Evolutionary conservation across 2,797 vertebrate genomes (phyloP).

Genomic region (Echiichthys vipera): DNA sequence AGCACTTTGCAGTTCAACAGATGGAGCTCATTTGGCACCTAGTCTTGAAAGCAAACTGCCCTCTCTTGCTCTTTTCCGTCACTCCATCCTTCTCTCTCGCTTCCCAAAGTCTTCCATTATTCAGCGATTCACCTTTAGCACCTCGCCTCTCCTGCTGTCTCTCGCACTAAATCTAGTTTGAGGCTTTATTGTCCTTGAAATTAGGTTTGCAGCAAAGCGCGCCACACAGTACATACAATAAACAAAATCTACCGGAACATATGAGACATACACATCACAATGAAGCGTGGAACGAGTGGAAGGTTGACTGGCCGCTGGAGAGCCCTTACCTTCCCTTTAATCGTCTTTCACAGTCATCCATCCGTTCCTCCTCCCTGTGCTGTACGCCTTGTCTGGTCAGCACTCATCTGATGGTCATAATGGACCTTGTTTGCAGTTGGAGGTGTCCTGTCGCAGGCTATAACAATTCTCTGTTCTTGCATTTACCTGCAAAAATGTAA

Average conservation of each 20-base stretch:
- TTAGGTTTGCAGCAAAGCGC: conserved; percentile 54
- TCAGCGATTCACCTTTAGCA: conserved; percentile 71
- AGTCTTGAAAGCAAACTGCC: conserved; percentile 10
- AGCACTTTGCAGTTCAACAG: conserved; percentile 8
- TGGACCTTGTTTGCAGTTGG: too few relatives aligned
- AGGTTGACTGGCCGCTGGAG: conserved; percentile 17
- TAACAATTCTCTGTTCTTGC: too few relatives aligned
- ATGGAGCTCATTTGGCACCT: conserved; percentile 13
- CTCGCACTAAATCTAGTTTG: conserved; percentile 60
- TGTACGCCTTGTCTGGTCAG: too few relatives aligned
- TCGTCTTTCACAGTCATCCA: not conserved
- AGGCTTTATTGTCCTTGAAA: conserved; percentile 76
- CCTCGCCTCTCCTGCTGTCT: conserved; percentile 46
- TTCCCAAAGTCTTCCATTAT: conserved; percentile 52
- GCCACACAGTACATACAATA: conserved; percentile 32
- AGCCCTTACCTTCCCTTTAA: not conserved
- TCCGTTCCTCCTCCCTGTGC: not conserved
- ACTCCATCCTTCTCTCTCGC: conserved; percentile 23
- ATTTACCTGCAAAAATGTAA: too few relatives aligned
- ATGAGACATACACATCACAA: conserved; percentile 30
- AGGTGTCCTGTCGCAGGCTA: too few relatives aligned
- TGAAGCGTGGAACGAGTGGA: not conserved
- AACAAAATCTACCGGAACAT: conserved; percentile 58
- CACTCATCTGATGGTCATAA: too few relatives aligned
- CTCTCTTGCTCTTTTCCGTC: conserved; percentile 24